Evolutionary conservation across 2,113 vertebrate genomes (phyloP).

Genomic region (Silurus meridionalis): DNA sequence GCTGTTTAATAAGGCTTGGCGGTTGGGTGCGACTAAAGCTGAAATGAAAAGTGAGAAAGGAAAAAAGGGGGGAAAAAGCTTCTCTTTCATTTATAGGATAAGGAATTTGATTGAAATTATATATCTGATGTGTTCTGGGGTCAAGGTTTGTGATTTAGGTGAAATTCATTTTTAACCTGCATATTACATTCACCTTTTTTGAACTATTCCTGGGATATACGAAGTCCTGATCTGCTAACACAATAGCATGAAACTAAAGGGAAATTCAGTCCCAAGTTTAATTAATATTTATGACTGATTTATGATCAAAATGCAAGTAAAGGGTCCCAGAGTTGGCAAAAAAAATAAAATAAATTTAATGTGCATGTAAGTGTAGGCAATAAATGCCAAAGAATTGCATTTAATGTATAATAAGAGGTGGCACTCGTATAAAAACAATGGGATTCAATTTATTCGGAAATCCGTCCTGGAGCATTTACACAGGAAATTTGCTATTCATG

Average conservation of each 20-base stretch:
- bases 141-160: background rate
- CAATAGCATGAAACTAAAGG: background rate
- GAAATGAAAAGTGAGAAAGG: constrained; percentile 18
- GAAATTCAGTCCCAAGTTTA: background rate
- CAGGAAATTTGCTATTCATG: constrained; percentile 9
- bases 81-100: constrained; percentile 41
- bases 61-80: constrained; percentile 1
- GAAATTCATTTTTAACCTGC: background rate
- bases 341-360: background rate
- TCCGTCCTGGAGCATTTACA: background rate
- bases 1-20: constrained; percentile 44
- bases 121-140: constrained; percentile 18
- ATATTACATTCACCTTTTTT: background rate
- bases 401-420: background rate
- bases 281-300: constrained; percentile 12
- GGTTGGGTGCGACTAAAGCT: constrained; percentile 31
- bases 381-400: background rate
- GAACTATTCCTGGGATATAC: background rate
- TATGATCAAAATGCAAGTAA: constrained; percentile 7
- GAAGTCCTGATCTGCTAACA: background rate
- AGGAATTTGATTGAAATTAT: constrained; percentile 38
- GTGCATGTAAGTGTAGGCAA: background rate
- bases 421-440: background rate
- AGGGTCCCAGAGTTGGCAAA: background rate
- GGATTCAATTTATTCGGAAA: background rate